Evolutionary conservation across 2,113 vertebrate genomes (phyloP).

Genomic region (Oxygymnocypris stewartii): DNA sequence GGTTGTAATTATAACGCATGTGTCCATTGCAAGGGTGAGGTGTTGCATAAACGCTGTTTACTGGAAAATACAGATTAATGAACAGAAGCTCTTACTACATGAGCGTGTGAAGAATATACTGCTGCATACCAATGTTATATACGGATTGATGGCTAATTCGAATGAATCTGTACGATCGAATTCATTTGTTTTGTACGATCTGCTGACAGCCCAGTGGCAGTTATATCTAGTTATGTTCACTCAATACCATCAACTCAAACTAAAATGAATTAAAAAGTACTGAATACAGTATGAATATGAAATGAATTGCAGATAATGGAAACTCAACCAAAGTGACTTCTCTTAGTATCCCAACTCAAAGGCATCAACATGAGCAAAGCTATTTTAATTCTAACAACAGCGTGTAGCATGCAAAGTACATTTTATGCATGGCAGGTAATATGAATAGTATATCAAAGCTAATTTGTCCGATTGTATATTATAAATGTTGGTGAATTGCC

Average conservation of each 20-base stretch:
- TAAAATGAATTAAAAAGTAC: too few species aligned
- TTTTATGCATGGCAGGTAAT: too few species aligned
- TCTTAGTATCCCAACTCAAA: neutral
- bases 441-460: too few species aligned
- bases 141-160: too few species aligned
- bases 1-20: constrained; percentile 7
- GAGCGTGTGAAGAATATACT: neutral
- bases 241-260: neutral
- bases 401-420: too few species aligned
- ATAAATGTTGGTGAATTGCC: neutral
- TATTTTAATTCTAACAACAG: too few species aligned
- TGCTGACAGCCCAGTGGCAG: too few species aligned
- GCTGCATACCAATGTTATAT: neutral
- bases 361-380: neutral
- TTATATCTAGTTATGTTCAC: neutral
- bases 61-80: neutral
- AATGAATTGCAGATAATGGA: neutral
- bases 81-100: neutral
- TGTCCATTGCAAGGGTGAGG: constrained; percentile 2
- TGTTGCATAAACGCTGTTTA: constrained; percentile 1
- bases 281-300: neutral
- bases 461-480: too few species aligned
- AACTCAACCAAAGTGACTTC: neutral
- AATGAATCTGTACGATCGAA: too few species aligned
- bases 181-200: too few species aligned